These are phyloP conservation scores for Caenorhabditis japonica DNA, from an alignment of 2,888 invertebrate genomes.

Conservation along the genomic window DNA sequence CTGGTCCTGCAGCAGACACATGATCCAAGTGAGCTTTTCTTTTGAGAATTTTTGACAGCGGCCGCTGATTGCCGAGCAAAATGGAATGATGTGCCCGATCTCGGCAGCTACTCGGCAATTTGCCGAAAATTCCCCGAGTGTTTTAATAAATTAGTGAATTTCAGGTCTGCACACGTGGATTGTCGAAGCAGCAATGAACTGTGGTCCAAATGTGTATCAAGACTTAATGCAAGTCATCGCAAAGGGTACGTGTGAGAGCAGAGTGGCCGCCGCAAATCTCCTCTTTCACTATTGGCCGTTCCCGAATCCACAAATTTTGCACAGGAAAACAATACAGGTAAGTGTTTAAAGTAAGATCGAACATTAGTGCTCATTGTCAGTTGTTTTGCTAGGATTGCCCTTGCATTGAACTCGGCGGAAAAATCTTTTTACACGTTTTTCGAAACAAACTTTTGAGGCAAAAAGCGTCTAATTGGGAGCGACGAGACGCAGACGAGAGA, in stretches of 20 bases:
- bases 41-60: background rate
- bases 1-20: slow-evolving; percentile 96
- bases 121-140: too few species aligned
- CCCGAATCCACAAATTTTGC: slow-evolving; percentile 92
- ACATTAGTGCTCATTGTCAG: slow-evolving; percentile 78
- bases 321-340: slow-evolving; percentile 88
- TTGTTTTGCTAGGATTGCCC: background rate
- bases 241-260: slow-evolving; percentile 90
- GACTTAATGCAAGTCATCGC: slow-evolving; percentile 62
- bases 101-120: too few species aligned
- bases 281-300: slow-evolving; percentile 99
- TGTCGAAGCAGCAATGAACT: slow-evolving; percentile 93
- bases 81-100: too few species aligned
- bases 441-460: too few species aligned
- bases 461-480: too few species aligned
- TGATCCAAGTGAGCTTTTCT: slow-evolving; percentile 84
- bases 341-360: too few species aligned
- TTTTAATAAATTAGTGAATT: slow-evolving; percentile 65
- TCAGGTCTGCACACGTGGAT: slow-evolving; percentile 95
- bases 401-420: too few species aligned
- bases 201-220: slow-evolving; percentile 88
- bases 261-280: slow-evolving; percentile 94
- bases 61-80: background rate
- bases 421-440: too few species aligned
- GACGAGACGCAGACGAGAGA: too few species aligned